Conservation (phyloP, 2,113 vertebrate species). For the Lepidothrix coronata region DNA sequence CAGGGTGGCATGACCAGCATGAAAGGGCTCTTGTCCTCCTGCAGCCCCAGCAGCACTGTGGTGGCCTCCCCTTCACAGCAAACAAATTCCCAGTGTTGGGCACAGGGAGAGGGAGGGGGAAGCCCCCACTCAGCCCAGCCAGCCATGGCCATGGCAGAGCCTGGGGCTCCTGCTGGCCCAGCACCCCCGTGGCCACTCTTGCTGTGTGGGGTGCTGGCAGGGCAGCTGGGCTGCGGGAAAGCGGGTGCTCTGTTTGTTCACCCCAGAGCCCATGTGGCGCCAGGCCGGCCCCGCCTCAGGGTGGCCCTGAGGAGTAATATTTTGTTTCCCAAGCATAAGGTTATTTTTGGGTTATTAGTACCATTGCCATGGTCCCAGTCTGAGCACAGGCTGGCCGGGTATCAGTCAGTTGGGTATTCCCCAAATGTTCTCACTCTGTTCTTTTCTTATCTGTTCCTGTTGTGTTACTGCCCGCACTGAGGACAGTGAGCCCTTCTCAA, state of each 20-base stretch:
- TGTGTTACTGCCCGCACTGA: neutral
- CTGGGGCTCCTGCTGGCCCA: neutral
- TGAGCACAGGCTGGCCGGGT: neutral
- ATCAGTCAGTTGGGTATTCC: neutral
- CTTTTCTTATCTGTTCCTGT: neutral
- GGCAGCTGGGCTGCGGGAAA: neutral
- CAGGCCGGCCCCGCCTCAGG: neutral
- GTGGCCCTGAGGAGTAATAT: neutral
- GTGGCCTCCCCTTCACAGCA: neutral
- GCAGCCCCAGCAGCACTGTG: neutral
- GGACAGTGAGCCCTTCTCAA: neutral
- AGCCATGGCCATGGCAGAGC: neutral
- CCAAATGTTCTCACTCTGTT: neutral
- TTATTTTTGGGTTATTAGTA: neutral
- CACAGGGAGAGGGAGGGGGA: neutral
- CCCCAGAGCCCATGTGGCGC: fast-evolving
- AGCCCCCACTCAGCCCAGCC: neutral
- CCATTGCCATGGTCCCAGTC: neutral
- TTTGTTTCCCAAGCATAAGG: neutral
- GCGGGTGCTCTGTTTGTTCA: fast-evolving
- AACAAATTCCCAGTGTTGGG: slow-evolving; percentile 33
- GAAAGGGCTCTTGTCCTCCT: slow-evolving; percentile 50
- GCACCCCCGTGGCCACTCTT: neutral
- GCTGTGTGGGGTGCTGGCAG: neutral
- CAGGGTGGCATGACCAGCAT: neutral